Evolutionary conservation across 2,888 invertebrate species (phyloP).

Genomic region (Masnerella sp.): DNA sequence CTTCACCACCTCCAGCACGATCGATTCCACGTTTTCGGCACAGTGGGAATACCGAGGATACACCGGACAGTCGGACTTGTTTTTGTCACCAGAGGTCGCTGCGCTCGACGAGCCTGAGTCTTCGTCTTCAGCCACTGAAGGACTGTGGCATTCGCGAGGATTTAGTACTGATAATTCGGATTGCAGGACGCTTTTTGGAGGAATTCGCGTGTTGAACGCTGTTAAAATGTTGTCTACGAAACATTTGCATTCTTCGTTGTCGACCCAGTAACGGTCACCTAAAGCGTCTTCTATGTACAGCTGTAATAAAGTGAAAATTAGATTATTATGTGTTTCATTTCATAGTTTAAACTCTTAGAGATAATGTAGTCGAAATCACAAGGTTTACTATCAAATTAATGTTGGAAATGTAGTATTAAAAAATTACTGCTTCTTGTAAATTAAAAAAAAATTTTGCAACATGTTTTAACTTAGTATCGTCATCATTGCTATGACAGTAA

Average conservation of each 20-base stretch:
- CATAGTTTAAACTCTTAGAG: too few species aligned
- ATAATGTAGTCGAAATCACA: too few species aligned
- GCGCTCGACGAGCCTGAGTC: constrained; percentile 69
- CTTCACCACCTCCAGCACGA: constrained; percentile 91
- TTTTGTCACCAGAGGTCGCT: constrained; percentile 70
- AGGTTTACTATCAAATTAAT: too few species aligned
- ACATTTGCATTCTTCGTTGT: constrained; percentile 92
- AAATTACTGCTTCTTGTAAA: too few species aligned
- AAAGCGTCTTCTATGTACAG: constrained; percentile 96
- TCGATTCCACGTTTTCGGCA: constrained; percentile 85
- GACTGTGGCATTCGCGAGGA: constrained; percentile 74
- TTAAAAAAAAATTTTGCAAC: too few species aligned
- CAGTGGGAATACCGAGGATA: constrained; percentile 80
- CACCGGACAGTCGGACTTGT: constrained; percentile 77
- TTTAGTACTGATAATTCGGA: constrained; percentile 78
- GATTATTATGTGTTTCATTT: too few species aligned
- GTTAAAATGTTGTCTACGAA: constrained; percentile 94
- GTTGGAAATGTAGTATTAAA: too few species aligned
- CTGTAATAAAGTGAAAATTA: too few species aligned
- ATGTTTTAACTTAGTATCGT: too few species aligned
- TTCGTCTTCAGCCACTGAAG: constrained; percentile 75
- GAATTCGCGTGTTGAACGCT: constrained; percentile 89
- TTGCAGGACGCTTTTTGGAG: constrained; percentile 84
- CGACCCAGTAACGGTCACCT: constrained; percentile 96
- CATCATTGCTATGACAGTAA: too few species aligned